Base-by-base conservation (phyloP, 2,888 invertebrate genomes). In the Trypoxylon attenuatum region DNA sequence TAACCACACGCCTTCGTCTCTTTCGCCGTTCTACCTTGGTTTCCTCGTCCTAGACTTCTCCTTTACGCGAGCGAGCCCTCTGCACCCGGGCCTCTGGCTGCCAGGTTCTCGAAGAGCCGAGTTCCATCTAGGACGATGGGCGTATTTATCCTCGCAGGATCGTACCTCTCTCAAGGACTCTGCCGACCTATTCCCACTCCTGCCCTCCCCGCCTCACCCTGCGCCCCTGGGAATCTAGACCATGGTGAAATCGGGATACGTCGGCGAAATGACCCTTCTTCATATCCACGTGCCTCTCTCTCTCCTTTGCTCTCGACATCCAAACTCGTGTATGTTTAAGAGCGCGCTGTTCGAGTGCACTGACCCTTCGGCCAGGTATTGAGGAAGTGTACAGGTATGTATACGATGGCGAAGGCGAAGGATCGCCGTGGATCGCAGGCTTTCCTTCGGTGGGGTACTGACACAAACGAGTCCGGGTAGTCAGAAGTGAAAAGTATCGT, bases 1-100 rank as follows among this genome's bases (percentile, higher is more conserved):
- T 84, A 82, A 82, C 81, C 77, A 69, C 72, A 73, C 69, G 71
- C 70, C 73, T 66, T 66, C 56, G 50, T 15, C 27, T 43, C 45
- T 43, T 43, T 21, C 61, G 45, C 23, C 29, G n/a, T 55, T 55
- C 52, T 49, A 47, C 56, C 69, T 33, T 38, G 41, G 19, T 16
- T 51, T 29, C 45, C 53, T 67, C 61, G 46, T 52, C 53, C 42
- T 63, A 49, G 10, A 53, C 49, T 70, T 59, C 59, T 57, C 70
- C n/a, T n/a, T n/a, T 56, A 51, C 68, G 57, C 58, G 60, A 59
- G 58, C 58, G n/a, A n/a, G n/a, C 58, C 61, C 56, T 55, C 50
- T 21, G 1, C 27, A 29, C 22, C 22, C 47, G 18, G 21, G 54
- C 68, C 64, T 62, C 64, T 60, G 46, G 49, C 19, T 27, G 42